Conservation (phyloP, 2,797 vertebrate genomes). For the Kryptolebias ocellatus region DNA sequence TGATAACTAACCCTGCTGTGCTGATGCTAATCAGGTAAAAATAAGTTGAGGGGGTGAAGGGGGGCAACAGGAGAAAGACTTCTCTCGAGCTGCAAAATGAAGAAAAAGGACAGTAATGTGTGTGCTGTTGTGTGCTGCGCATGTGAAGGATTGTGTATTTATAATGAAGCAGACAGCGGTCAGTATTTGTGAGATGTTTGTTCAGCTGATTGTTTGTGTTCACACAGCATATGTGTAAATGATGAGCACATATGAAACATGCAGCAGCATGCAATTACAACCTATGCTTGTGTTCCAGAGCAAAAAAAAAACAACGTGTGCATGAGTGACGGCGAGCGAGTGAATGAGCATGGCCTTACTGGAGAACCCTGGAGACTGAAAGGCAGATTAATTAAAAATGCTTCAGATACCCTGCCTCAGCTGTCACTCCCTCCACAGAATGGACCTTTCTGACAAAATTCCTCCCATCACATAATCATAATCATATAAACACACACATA, state of each 20-base stretch:
- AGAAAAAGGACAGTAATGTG: slow-evolving; percentile 1
- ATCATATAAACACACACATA: slow-evolving; percentile 1
- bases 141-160: slow-evolving; percentile 14
- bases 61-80: not conserved
- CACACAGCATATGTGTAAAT: not conserved
- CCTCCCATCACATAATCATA: slow-evolving; percentile 10
- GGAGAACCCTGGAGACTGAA: slow-evolving; percentile 48
- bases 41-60: not conserved
- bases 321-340: slow-evolving; percentile 37
- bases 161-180: not conserved
- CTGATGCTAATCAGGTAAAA: slow-evolving; percentile 32
- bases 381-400: slow-evolving; percentile 72
- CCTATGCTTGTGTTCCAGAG: slow-evolving; percentile 4
- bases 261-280: slow-evolving; percentile 36
- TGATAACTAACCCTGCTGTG: slow-evolving; percentile 21
- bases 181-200: slow-evolving; percentile 9
- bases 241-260: slow-evolving; percentile 12
- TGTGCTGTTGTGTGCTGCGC: not conserved
- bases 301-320: too few species aligned
- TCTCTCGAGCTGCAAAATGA: not conserved
- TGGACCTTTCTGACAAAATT: slow-evolving; percentile 35
- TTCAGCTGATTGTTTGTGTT: slow-evolving; percentile 27
- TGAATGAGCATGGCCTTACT: slow-evolving; percentile 40
- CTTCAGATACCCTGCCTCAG: slow-evolving; percentile 46
- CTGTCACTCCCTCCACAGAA: slow-evolving; percentile 32